Percentiles rank a stretch among this genome's conserved stretches.
Evolutionary conservation across 2,113 vertebrate species (phyloP).

Genomic region (Hippocampus abdominalis): DNA sequence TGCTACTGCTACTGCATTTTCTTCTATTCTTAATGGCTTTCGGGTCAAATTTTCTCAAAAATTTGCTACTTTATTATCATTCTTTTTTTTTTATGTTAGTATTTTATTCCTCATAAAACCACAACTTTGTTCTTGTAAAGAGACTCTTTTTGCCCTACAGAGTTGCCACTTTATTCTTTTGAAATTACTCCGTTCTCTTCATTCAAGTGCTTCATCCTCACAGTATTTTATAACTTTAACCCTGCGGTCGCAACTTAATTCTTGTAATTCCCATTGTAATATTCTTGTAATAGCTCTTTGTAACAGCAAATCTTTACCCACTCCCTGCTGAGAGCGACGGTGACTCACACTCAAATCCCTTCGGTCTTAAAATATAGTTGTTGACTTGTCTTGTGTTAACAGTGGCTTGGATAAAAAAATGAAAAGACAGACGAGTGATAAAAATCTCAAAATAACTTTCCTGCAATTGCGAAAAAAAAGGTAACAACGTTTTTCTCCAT

Average conservation of each 20-base stretch:
- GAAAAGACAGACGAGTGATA: slow-evolving; percentile 59
- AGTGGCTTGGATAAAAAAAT: slow-evolving; percentile 42
- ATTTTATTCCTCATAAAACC: neutral
- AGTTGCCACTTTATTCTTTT: no score
- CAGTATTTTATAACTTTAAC: neutral
- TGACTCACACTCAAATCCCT: slow-evolving; percentile 30
- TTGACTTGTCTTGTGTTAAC: slow-evolving; percentile 38
- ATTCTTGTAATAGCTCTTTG: neutral
- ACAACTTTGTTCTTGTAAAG: neutral
- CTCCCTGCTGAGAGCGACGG: slow-evolving; percentile 14
- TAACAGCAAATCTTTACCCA: neutral
- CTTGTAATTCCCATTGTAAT: neutral
- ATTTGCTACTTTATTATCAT: neutral
- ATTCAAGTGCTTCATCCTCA: neutral
- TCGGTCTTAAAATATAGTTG: slow-evolving; percentile 17
- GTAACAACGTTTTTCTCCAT: slow-evolving; percentile 19
- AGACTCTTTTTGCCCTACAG: neutral
- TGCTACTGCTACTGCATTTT: no score
- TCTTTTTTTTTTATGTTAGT: neutral
- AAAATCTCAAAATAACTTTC: slow-evolving; percentile 50
- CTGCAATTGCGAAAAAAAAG: slow-evolving; percentile 29
- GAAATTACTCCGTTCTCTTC: no score
- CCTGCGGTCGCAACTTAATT: neutral
- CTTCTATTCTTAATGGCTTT: no score
- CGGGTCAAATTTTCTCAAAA: neutral